Conservation (phyloP, 2,113 vertebrate species). For the Sebastes fasciatus region DNA sequence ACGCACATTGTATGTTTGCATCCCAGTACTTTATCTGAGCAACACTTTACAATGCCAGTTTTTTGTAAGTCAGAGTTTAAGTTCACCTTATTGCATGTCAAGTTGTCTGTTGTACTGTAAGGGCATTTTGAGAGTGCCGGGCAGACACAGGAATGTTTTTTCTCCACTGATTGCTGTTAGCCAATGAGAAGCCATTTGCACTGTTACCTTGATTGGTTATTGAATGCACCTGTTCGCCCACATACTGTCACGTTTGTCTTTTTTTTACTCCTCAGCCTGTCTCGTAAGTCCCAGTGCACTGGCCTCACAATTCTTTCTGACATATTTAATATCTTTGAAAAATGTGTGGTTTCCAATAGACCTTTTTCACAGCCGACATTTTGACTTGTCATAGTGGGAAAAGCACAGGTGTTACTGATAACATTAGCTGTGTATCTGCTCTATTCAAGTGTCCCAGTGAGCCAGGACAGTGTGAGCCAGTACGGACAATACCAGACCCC, state of each 20-base stretch:
- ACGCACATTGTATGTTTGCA: too few species aligned
- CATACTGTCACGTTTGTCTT: neutral
- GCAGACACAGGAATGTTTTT: neutral
- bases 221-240: neutral
- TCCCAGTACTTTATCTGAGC: too few species aligned
- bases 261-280: neutral
- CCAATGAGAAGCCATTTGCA: neutral
- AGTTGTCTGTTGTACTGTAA: neutral
- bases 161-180: neutral
- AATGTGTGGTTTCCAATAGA: neutral
- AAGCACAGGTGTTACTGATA: neutral
- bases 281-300: neutral
- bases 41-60: too few species aligned
- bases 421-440: neutral
- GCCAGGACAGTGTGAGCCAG: neutral
- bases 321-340: neutral
- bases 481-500: neutral
- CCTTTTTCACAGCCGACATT: neutral
- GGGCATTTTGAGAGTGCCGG: neutral
- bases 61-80: too few species aligned
- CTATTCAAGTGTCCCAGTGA: neutral
- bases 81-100: neutral
- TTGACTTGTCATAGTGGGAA: neutral
- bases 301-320: neutral
- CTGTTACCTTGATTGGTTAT: neutral